Evolutionary conservation across 2,888 invertebrate species (phyloP).

Genomic region (Nemurella pictetii): DNA sequence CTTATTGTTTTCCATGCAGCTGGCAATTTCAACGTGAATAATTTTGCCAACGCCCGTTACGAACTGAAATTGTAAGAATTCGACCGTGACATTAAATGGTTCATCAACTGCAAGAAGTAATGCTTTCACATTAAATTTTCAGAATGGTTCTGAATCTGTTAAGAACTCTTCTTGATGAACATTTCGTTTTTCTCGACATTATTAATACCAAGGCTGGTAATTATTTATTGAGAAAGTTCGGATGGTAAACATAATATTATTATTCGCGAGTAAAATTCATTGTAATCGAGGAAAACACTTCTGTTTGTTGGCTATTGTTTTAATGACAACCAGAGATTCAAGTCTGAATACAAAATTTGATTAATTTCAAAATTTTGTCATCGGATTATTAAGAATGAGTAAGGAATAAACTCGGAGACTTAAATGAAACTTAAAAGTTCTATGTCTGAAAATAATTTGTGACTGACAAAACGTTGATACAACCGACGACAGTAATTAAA

Average conservation of each 20-base stretch:
- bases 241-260: neutral
- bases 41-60: neutral
- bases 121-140: neutral
- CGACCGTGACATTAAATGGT: neutral
- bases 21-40: neutral
- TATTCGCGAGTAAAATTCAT: neutral
- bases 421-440: no score
- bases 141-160: neutral
- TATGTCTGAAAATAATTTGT: no score
- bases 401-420: no score
- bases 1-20: neutral
- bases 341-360: no score
- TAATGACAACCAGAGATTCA: neutral
- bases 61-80: neutral
- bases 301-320: neutral
- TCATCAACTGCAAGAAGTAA: neutral
- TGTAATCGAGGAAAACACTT: neutral
- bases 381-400: no score
- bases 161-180: neutral
- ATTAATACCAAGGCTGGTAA: no score
- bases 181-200: neutral
- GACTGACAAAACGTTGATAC: no score
- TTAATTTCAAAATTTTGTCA: neutral
- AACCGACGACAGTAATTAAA: no score
- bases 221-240: neutral